phyloP scores from a whole-genome alignment of 2,113 vertebrate species.

The Platycercus adscitus region DNA sequence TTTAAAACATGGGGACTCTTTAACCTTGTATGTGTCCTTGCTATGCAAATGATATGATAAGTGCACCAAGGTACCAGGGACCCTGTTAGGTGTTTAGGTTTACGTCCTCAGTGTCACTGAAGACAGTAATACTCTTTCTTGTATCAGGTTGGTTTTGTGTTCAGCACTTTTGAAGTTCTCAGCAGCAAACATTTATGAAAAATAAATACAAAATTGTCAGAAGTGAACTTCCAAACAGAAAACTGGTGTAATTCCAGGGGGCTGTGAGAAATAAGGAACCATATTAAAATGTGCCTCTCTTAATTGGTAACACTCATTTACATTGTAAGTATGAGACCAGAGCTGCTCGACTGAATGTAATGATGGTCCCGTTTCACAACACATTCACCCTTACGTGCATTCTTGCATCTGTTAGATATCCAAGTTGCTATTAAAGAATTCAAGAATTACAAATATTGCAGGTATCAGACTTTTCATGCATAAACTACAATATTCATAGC shows the following conservation, averaged over 20 bases:
- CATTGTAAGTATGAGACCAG: not conserved
- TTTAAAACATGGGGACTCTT: not conserved
- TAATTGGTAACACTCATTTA: not conserved
- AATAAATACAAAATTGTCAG: not conserved
- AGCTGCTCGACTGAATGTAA: not conserved
- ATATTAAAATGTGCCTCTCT: fast-evolving
- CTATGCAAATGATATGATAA: not conserved
- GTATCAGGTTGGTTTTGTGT: not conserved
- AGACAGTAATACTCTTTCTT: not conserved
- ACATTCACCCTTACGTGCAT: not conserved
- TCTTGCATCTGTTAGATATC: not conserved
- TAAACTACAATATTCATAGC: not conserved
- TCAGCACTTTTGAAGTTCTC: not conserved
- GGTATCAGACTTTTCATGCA: not conserved
- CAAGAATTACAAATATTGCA: not conserved
- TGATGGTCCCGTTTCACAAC: not conserved
- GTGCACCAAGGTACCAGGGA: fast-evolving
- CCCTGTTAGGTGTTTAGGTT: not conserved
- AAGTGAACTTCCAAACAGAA: not conserved
- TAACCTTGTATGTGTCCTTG: not conserved
- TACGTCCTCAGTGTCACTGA: fast-evolving
- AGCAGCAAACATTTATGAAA: not conserved
- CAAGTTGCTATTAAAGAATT: not conserved
- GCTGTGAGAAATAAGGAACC: not conserved
- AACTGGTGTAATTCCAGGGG: not conserved